Conservation (phyloP, 1,140 invertebrate genomes). For the Hypothenemus hampei region DNA sequence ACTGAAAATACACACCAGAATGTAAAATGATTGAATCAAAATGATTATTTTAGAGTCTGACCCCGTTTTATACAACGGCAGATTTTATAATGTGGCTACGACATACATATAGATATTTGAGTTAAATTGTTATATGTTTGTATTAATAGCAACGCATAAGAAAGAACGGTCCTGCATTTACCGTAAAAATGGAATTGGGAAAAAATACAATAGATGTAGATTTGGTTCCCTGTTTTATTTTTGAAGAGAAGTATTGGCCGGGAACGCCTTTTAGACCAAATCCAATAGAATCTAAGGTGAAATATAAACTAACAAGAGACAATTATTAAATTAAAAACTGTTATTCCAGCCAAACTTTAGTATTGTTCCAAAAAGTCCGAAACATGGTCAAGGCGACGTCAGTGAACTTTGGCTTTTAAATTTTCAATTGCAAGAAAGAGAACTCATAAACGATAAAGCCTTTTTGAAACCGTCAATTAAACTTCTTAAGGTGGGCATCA, state of each 20-base stretch:
- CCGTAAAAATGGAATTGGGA: constrained; percentile 13
- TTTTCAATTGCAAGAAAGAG: constrained; percentile 39
- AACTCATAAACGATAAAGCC: constrained; percentile 17
- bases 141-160: too few species aligned
- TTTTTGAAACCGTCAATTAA: constrained; percentile 33
- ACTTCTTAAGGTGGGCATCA: constrained; percentile 31
- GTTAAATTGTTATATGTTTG: too few species aligned
- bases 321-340: too few species aligned
- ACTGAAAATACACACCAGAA: too few species aligned
- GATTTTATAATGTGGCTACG: too few species aligned
- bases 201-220: constrained; percentile 33
- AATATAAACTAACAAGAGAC: background rate
- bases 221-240: constrained; percentile 38
- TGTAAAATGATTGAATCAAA: too few species aligned
- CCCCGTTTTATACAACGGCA: too few species aligned
- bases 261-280: constrained; percentile 7
- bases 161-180: constrained; percentile 37
- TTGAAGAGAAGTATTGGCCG: constrained; percentile 33
- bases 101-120: too few species aligned
- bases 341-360: constrained; percentile 27
- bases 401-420: constrained; percentile 35
- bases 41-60: too few species aligned
- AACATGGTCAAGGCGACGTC: background rate
- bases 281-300: background rate
- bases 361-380: constrained; percentile 26